Evolutionary conservation across 2,888 invertebrate species (phyloP).

Genomic region (Hirtodrosophila duncani): DNA sequence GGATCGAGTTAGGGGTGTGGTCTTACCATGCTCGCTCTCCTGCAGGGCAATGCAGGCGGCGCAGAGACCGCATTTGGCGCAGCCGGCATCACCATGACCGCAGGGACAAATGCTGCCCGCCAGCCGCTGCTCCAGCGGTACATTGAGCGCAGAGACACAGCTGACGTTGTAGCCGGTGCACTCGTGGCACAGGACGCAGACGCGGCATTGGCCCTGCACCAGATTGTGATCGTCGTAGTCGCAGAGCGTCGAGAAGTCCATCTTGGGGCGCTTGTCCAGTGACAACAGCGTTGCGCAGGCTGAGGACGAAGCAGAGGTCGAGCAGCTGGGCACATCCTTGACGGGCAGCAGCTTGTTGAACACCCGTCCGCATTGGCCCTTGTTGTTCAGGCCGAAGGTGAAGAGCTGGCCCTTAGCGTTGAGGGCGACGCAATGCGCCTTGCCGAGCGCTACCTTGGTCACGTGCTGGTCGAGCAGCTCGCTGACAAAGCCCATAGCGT

Average conservation of each 20-base stretch:
- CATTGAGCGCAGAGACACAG: slow-evolving; percentile 83
- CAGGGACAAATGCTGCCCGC: slow-evolving; percentile 97
- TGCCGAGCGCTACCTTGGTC: slow-evolving; percentile 90
- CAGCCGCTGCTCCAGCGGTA: slow-evolving; percentile 86
- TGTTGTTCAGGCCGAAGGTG: slow-evolving; percentile 98
- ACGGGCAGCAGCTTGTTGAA: slow-evolving; percentile 81
- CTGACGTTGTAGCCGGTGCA: slow-evolving; percentile 95
- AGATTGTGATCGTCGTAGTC: slow-evolving; percentile 81
- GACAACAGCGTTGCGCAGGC: slow-evolving; percentile 42
- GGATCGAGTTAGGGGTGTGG: too few relatives aligned
- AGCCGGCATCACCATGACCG: slow-evolving; percentile 96
- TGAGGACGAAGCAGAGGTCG: slow-evolving; percentile 38
- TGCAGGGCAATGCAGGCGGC: slow-evolving; percentile 86
- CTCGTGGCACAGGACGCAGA: slow-evolving; percentile 92
- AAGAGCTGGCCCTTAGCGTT: slow-evolving; percentile 93
- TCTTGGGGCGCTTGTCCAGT: slow-evolving; percentile 66
- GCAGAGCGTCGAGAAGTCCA: slow-evolving; percentile 76
- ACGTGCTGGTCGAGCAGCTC: slow-evolving; percentile 87
- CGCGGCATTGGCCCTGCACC: slow-evolving; percentile 78
- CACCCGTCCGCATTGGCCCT: slow-evolving; percentile 97
- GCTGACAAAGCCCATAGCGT: slow-evolving; percentile 85
- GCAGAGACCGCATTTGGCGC: slow-evolving; percentile 94
- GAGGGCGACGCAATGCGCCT: slow-evolving; percentile 95
- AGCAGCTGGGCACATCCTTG: slow-evolving; percentile 57
- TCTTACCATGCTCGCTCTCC: slow-evolving; percentile 76